Base-by-base conservation (phyloP, 2,113 vertebrate genomes). In the Rhinopomastus cyanomelas region DNA sequence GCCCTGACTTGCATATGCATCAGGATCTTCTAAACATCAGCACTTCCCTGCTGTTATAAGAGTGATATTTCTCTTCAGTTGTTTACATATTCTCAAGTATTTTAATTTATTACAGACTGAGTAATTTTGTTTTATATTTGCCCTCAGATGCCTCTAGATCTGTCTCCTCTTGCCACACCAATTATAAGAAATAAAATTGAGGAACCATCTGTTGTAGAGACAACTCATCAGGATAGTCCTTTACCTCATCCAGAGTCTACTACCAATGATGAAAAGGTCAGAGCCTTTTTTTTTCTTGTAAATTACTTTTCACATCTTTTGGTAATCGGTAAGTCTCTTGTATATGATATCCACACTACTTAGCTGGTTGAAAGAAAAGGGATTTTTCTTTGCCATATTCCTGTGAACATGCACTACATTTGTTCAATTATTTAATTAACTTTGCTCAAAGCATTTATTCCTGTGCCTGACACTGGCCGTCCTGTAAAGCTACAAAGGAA, bases 191-290 rank as follows among this genome's bases (percentile, higher is more conserved):
- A 98, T 97, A 99, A 99, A 98, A 98, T 97, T 48, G 99, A 98
- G 96, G 98, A 98, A 71, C 97, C 98, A 61, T 95, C 98, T 37
- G 94, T 98, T 94, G 96, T 98, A 71, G 98, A 98, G 93, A 98
- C 97, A 93, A 97, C 98, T 85, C 99, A 99, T 93, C 98, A 99
- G 91, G 98, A 98, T 87, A 99, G 99, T 92, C 99, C 99, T 91
- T 98, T 99, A 97, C 99, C 99, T 97, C 98, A 99, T 93, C 99
- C 99, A 12, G 99, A 99, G 90, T 99, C 99, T 60, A 99, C 99
- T 36, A 99, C 99, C 87, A 98, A 92, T 97, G 99, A 99, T 78
- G 99, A 99, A 94, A 99, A 99, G 99, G 99, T 98, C 91, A 95
- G 96, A 82, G 77, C 29, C 39, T 29, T 49, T 11, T 39, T 79